phyloP scores from a whole-genome alignment of 2,888 invertebrate genomes.

The Ichneumon xanthorius region DNA sequence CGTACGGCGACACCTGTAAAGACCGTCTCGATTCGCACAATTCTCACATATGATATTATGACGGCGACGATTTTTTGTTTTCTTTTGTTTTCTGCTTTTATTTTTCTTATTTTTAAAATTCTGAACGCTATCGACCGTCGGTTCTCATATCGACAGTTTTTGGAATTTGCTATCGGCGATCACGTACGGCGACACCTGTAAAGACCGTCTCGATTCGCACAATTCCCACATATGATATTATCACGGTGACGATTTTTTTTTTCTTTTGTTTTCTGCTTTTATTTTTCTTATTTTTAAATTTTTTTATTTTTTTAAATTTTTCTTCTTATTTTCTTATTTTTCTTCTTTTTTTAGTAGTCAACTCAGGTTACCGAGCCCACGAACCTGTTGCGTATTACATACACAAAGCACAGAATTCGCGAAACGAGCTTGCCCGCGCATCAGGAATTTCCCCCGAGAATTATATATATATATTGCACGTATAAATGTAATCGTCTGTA shows the following conservation, averaged over 20 bases:
- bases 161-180: not conserved
- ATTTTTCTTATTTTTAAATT: too few relatives aligned
- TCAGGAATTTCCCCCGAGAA: constrained; percentile 46
- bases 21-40: not conserved
- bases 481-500: constrained; percentile 22
- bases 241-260: not conserved
- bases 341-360: constrained; percentile 30
- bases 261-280: not conserved
- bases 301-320: not conserved
- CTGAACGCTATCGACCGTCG: constrained; percentile 4
- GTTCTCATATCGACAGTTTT: not conserved
- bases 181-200: not conserved
- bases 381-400: constrained; percentile 59
- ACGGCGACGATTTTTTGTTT: not conserved
- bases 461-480: constrained; percentile 32
- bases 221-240: not conserved
- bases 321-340: too few relatives aligned
- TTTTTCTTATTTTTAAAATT: too few relatives aligned
- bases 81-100: not conserved
- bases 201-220: not conserved
- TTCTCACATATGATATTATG: not conserved
- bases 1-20: not conserved
- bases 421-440: constrained; percentile 41
- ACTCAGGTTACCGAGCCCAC: constrained; percentile 51
- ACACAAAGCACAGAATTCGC: constrained; percentile 55